A percentile compares a stretch with the other conserved stretches of the same genome.
phyloP scores from a whole-genome alignment of 1,140 invertebrate genomes.

The Panagrolaimus sp. region DNA sequence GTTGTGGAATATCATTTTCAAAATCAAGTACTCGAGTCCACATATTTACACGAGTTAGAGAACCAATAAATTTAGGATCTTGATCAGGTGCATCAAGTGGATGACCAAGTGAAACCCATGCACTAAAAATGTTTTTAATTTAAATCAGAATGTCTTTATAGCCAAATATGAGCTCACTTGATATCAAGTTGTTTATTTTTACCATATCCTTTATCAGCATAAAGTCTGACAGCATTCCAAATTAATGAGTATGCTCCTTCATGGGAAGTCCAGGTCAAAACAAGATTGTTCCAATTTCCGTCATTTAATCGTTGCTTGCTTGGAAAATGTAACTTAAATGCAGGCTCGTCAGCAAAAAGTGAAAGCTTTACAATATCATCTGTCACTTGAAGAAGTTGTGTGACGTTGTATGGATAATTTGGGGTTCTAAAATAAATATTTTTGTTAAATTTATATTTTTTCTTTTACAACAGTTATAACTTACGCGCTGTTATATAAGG shows the following conservation, averaged over 20 bases:
- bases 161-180: conserved; percentile 68
- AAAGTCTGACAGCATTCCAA: conserved; percentile 54
- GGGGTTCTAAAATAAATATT: conserved; percentile 63
- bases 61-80: conserved; percentile 72
- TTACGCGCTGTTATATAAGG: conserved; percentile 67
- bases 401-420: conserved; percentile 72
- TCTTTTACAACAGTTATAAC: conserved; percentile 7
- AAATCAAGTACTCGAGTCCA: conserved; percentile 84
- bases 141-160: conserved; percentile 22
- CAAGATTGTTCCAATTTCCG: conserved; percentile 91
- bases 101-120: conserved; percentile 84
- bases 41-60: conserved; percentile 84
- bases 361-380: conserved; percentile 81
- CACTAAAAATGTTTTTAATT: conserved; percentile 64
- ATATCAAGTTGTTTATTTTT: conserved; percentile 69
- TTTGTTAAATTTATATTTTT: background rate
- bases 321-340: conserved; percentile 81
- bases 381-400: conserved; percentile 77
- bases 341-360: conserved; percentile 73
- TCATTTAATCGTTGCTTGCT: conserved; percentile 78
- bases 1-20: conserved; percentile 78
- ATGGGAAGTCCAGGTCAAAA: conserved; percentile 80
- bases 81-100: conserved; percentile 22
- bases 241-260: conserved; percentile 64
- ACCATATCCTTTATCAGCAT: conserved; percentile 60